These are phyloP conservation scores for Pterocles gutturalis DNA, from an alignment of 2,113 vertebrate genomes.

Conservation along the genomic window DNA sequence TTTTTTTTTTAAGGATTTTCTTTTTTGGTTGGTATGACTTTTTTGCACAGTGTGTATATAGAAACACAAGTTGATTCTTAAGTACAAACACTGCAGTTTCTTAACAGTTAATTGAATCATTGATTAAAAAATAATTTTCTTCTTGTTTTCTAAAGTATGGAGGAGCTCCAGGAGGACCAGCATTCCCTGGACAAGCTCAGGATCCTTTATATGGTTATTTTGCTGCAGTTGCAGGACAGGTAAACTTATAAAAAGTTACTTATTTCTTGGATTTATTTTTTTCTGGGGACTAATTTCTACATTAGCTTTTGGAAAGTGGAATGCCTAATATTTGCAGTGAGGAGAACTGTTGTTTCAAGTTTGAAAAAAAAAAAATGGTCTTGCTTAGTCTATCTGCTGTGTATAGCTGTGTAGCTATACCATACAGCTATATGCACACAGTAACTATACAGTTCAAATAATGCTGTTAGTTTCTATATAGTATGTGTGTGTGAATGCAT, in stretches of 20 bases:
- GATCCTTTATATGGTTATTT: constrained; percentile 84
- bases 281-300: not conserved
- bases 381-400: not conserved
- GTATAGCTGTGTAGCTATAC: not conserved
- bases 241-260: not conserved
- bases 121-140: not conserved
- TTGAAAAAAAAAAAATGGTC: not conserved
- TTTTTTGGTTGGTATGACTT: rapidly evolving
- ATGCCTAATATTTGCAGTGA: not conserved
- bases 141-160: constrained; percentile 72
- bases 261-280: not conserved
- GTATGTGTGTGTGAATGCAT: not conserved
- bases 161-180: constrained; percentile 79
- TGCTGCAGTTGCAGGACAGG: constrained; percentile 81
- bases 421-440: not conserved
- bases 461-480: not conserved
- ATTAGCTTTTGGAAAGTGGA: not conserved
- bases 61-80: not conserved
- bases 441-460: not conserved
- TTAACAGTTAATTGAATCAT: not conserved
- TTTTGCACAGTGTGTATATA: not conserved
- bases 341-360: not conserved
- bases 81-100: not conserved
- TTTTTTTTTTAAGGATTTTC: not conserved
- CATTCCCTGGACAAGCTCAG: constrained; percentile 78